Percentiles rank a stretch among this genome's conserved stretches.
Evolutionary conservation across 2,113 vertebrate species (phyloP).

Genomic region (Gopherus flavomarginatus): DNA sequence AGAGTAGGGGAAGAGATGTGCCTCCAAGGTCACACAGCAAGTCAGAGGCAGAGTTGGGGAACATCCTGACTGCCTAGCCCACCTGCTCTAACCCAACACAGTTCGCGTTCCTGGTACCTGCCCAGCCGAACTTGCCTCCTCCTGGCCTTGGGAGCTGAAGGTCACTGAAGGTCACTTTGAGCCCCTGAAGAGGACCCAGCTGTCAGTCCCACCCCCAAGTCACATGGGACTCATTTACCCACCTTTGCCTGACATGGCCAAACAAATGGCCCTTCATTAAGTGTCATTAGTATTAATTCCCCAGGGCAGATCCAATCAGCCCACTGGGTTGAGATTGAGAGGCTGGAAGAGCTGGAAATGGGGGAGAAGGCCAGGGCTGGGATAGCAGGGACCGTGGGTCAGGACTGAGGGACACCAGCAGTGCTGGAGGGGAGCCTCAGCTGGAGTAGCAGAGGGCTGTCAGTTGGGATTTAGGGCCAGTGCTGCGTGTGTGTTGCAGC

Average conservation of each 20-base stretch:
- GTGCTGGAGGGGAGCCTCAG: too few species aligned
- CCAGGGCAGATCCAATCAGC: not conserved
- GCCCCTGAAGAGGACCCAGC: not conserved
- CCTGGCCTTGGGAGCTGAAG: not conserved
- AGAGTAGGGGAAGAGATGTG: not conserved
- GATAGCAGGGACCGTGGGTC: too few species aligned
- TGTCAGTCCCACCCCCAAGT: not conserved
- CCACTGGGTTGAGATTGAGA: not conserved
- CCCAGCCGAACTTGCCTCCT: not conserved
- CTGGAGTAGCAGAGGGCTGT: not conserved
- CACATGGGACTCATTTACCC: not conserved
- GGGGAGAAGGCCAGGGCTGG: too few species aligned
- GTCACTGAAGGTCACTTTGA: not conserved
- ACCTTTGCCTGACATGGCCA: not conserved
- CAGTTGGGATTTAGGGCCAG: not conserved
- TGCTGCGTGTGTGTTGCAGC: not conserved
- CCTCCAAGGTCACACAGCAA: not conserved
- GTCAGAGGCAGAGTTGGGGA: not conserved
- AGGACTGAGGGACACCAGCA: too few species aligned
- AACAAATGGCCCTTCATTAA: not conserved
- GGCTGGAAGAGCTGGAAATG: not conserved
- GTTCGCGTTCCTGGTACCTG: not conserved
- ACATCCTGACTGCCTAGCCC: not conserved
- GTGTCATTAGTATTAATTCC: not conserved
- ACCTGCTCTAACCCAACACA: not conserved